Conservation (phyloP, 2,113 vertebrate species). For the Oreamnos americanus region DNA sequence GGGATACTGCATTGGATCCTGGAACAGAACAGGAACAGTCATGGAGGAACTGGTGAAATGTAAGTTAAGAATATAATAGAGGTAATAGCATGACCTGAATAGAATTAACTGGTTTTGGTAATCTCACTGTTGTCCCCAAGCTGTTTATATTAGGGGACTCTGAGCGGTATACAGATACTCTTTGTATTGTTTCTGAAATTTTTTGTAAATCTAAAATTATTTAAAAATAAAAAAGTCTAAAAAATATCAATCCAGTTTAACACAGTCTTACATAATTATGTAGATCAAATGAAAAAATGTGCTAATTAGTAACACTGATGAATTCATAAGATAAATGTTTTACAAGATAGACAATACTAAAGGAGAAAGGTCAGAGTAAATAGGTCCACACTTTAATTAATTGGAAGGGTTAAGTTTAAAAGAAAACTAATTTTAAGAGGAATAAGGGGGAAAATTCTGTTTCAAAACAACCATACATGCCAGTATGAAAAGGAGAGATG, state of each 20-base stretch:
- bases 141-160: background rate
- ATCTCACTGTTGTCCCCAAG: background rate
- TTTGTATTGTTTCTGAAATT: background rate
- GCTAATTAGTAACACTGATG: background rate
- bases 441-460: background rate
- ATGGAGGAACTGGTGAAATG: background rate
- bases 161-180: background rate
- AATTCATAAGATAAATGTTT: background rate
- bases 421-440: background rate
- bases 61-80: background rate
- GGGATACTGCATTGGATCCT: background rate
- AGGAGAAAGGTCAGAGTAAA: background rate
- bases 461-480: background rate
- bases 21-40: background rate
- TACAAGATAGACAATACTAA: background rate
- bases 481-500: background rate
- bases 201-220: background rate
- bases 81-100: fast-evolving
- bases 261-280: background rate
- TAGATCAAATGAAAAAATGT: background rate
- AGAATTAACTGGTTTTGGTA: background rate
- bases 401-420: background rate
- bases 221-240: background rate
- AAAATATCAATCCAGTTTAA: background rate
- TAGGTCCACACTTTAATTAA: background rate